phyloP scores from a whole-genome alignment of 1,140 invertebrate genomes.

The Prorops nasuta region DNA sequence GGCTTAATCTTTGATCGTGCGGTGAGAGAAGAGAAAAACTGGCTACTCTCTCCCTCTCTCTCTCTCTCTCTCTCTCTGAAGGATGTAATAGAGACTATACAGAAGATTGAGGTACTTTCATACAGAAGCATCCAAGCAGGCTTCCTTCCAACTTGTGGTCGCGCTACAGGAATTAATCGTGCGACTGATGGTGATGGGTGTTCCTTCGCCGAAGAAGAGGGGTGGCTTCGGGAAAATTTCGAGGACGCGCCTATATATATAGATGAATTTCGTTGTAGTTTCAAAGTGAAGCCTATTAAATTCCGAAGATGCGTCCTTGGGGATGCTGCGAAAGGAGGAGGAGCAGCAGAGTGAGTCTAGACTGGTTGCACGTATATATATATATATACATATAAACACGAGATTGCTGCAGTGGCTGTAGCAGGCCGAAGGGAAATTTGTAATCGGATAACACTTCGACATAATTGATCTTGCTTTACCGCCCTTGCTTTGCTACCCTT shows the following conservation, averaged over 20 bases:
- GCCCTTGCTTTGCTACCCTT: no score
- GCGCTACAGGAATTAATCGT: no score
- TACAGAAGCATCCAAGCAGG: no score
- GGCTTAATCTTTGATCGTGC: no score
- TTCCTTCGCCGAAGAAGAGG: no score
- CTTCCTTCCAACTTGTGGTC: no score
- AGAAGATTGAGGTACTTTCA: no score
- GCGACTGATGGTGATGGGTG: no score
- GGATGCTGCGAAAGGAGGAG: slow-evolving; percentile 29
- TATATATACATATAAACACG: slow-evolving; percentile 22
- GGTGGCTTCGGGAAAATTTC: not conserved
- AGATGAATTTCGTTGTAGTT: slow-evolving; percentile 32
- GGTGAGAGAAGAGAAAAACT: no score
- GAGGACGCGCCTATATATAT: slow-evolving; percentile 6
- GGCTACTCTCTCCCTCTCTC: no score
- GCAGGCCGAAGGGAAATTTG: slow-evolving; percentile 19
- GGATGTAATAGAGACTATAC: no score
- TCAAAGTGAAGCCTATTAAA: slow-evolving; percentile 42
- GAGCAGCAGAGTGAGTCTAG: not conserved
- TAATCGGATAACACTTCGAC: slow-evolving; percentile 30
- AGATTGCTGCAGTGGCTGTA: slow-evolving; percentile 21
- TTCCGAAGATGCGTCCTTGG: slow-evolving; percentile 31
- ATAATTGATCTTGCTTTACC: slow-evolving; percentile 26
- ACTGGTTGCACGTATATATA: not conserved
- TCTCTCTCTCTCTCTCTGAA: no score